Evolutionary conservation across 1,140 invertebrate species (phyloP).

Genomic region (Rhyacophila brunnea): DNA sequence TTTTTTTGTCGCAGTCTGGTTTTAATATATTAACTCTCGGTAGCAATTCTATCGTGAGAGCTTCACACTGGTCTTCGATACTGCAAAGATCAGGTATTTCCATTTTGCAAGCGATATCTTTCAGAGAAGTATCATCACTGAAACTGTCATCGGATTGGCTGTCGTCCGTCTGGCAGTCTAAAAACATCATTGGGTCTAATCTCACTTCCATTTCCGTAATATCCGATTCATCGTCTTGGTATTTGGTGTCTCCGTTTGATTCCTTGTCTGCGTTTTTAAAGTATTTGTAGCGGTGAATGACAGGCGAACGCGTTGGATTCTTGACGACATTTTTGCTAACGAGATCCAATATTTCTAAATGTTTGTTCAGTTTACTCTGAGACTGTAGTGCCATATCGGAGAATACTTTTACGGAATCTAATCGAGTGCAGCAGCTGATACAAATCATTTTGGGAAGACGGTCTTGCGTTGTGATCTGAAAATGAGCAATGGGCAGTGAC

Average conservation of each 20-base stretch:
- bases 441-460: slow-evolving; percentile 53
- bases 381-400: slow-evolving; percentile 46
- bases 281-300: slow-evolving; percentile 1
- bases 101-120: slow-evolving; percentile 2
- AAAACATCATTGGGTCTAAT: slow-evolving; percentile 50
- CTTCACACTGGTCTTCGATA: not conserved
- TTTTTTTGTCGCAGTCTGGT: slow-evolving; percentile 17
- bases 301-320: not conserved
- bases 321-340: not conserved
- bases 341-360: slow-evolving; percentile 20
- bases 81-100: not conserved
- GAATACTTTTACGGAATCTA: slow-evolving; percentile 50
- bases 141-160: slow-evolving; percentile 26
- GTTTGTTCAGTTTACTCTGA: slow-evolving; percentile 35
- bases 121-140: slow-evolving; percentile 7
- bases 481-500: no score
- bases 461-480: slow-evolving; percentile 49
- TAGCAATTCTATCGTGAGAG: slow-evolving; percentile 29
- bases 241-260: slow-evolving; percentile 4
- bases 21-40: slow-evolving; percentile 4
- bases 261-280: slow-evolving; percentile 4
- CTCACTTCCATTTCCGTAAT: slow-evolving; percentile 47
- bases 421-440: slow-evolving; percentile 47
- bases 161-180: slow-evolving; percentile 38
- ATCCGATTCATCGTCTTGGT: slow-evolving; percentile 30